phyloP scores from a whole-genome alignment of 2,113 vertebrate species.

The Thalassarche chlororhynchos region DNA sequence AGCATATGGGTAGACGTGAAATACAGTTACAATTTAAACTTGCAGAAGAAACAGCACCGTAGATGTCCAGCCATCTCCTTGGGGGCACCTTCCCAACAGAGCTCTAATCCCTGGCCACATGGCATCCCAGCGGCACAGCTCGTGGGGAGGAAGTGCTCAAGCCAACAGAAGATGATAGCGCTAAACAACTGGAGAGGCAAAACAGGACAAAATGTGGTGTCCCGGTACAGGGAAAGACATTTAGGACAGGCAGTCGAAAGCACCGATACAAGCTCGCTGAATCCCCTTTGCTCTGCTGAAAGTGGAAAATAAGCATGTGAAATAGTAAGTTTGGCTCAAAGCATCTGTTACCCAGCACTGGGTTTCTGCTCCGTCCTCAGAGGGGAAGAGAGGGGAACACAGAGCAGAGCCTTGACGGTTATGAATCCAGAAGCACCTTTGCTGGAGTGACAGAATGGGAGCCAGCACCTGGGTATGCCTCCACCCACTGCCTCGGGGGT shows the following conservation, averaged over 20 bases:
- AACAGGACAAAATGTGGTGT: neutral
- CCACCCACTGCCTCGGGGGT: neutral
- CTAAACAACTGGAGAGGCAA: neutral
- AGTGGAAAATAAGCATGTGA: neutral
- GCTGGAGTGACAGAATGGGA: neutral
- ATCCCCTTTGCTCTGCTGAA: neutral
- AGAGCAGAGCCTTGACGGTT: neutral
- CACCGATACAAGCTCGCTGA: rapidly evolving
- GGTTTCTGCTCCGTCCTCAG: neutral
- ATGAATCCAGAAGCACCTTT: neutral
- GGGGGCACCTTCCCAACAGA: neutral
- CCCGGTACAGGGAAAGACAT: too few species aligned
- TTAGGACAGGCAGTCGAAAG: neutral
- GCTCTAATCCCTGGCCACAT: neutral
- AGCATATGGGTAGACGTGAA: rapidly evolving
- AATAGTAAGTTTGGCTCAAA: neutral
- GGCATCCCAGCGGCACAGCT: neutral
- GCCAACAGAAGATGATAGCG: too few species aligned
- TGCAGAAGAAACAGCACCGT: neutral
- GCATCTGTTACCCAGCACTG: neutral
- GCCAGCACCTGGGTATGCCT: neutral
- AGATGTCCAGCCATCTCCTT: neutral
- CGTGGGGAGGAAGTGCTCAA: neutral
- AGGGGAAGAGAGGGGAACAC: neutral
- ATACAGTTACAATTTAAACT: too few species aligned